These are phyloP conservation scores for Oreonectes daqikongensis DNA, from an alignment of 2,797 vertebrate species.

Conservation along the genomic window DNA sequence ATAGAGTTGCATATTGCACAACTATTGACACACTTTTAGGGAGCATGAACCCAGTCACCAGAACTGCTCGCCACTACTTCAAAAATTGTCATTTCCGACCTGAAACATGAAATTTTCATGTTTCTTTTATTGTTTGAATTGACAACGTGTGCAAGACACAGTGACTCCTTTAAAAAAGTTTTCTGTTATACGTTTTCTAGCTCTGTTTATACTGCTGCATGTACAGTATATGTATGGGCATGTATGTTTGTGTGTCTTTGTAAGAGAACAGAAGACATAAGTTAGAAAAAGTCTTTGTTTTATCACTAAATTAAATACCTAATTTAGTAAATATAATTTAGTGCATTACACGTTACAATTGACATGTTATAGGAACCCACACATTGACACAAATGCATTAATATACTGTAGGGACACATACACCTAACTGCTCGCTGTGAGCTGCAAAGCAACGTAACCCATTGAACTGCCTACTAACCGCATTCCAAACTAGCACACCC, in stretches of 20 bases:
- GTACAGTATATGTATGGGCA: neutral
- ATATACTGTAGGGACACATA: neutral
- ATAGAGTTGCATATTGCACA: slow-evolving; percentile 63
- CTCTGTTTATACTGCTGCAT: slow-evolving; percentile 56
- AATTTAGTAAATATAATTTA: neutral
- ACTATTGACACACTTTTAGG: slow-evolving; percentile 61
- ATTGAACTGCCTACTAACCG: slow-evolving; percentile 25
- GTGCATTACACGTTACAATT: neutral
- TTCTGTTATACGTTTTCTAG: too few relatives aligned
- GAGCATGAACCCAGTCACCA: slow-evolving; percentile 37
- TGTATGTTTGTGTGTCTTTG: slow-evolving; percentile 18
- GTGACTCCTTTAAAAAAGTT: slow-evolving; percentile 48
- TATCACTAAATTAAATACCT: neutral
- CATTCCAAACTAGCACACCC: slow-evolving; percentile 23
- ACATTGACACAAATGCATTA: neutral
- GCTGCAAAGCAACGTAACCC: neutral
- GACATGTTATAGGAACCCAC: neutral
- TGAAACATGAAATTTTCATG: slow-evolving; percentile 16
- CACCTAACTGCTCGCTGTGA: neutral
- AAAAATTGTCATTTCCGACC: too few relatives aligned
- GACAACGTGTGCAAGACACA: neutral
- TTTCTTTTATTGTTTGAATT: slow-evolving; percentile 1
- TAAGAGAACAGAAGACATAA: neutral
- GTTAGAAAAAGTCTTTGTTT: neutral
- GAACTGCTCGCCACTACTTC: neutral